These are phyloP conservation scores for Pammene fasciana DNA, from an alignment of 2,888 invertebrate species.

Conservation along the genomic window DNA sequence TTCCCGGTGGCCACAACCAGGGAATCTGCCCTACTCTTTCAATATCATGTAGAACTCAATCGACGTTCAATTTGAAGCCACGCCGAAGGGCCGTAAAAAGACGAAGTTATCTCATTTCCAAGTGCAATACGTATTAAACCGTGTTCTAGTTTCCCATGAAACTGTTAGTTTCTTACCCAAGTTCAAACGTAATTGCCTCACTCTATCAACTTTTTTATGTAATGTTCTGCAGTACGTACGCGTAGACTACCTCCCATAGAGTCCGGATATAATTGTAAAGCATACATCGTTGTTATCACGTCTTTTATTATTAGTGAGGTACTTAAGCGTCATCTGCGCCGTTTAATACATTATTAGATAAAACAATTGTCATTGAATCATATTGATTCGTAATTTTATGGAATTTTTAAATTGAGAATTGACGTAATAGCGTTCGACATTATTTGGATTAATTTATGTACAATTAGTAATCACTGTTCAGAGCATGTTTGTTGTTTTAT, in stretches of 20 bases:
- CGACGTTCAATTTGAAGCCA: slow-evolving; percentile 3
- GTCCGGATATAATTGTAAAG: background rate
- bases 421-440: too few species aligned
- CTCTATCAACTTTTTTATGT: slow-evolving; percentile 38
- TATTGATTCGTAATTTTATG: too few species aligned
- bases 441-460: too few species aligned
- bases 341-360: too few species aligned
- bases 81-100: slow-evolving; percentile 18
- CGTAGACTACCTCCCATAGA: background rate
- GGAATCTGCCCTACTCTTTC: background rate
- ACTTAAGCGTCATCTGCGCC: too few species aligned
- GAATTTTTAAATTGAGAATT: too few species aligned
- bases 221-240: slow-evolving; percentile 17
- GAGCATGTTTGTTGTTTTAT: too few species aligned
- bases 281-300: too few species aligned
- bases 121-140: slow-evolving; percentile 28
- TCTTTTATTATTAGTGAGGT: too few species aligned
- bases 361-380: too few species aligned
- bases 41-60: slow-evolving; percentile 16
- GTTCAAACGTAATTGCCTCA: slow-evolving; percentile 38
- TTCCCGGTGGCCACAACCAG: too few species aligned
- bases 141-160: slow-evolving; percentile 40
- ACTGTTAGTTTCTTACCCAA: slow-evolving; percentile 38
- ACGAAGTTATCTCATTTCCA: slow-evolving; percentile 27
- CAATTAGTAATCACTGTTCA: too few species aligned